Evolutionary conservation across 2,113 vertebrate genomes (phyloP).

Genomic region (Petrocephalus zakoni): DNA sequence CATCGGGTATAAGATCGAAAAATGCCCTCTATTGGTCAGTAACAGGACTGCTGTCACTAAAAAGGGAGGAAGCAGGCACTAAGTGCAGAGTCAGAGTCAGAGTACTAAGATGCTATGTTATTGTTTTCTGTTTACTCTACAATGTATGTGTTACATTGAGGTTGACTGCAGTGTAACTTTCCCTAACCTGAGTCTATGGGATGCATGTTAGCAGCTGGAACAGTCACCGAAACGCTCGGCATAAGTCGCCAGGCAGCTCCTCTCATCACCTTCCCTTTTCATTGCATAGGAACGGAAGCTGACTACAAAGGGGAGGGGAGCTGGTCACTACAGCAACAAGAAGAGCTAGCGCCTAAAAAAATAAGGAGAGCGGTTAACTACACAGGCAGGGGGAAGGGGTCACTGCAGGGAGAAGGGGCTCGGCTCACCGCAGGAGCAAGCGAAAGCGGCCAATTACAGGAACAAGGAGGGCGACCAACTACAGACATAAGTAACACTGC

Average conservation of each 20-base stretch:
- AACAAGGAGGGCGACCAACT: not conserved
- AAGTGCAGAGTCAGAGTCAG: not conserved
- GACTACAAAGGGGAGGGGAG: not conserved
- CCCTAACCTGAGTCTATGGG: not conserved
- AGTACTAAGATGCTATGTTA: not conserved
- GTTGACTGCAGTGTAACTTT: not conserved
- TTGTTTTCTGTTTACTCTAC: not conserved
- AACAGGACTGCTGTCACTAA: not conserved
- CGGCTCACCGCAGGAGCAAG: not conserved
- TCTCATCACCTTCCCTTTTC: not conserved
- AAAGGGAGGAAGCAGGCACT: not conserved
- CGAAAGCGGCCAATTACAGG: not conserved
- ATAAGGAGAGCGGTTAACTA: not conserved
- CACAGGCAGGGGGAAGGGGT: not conserved
- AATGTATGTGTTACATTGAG: not conserved
- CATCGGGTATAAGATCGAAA: not conserved
- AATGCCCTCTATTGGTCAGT: slow-evolving; percentile 7
- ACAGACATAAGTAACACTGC: not conserved
- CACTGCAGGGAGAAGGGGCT: not conserved
- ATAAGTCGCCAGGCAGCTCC: not conserved
- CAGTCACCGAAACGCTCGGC: not conserved
- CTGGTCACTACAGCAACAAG: not conserved
- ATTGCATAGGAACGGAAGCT: not conserved
- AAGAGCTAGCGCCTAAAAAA: not conserved
- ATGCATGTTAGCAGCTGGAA: not conserved